These are phyloP conservation scores for Ochotona curzoniae DNA, from an alignment of 2,113 vertebrate species.

Conservation along the genomic window DNA sequence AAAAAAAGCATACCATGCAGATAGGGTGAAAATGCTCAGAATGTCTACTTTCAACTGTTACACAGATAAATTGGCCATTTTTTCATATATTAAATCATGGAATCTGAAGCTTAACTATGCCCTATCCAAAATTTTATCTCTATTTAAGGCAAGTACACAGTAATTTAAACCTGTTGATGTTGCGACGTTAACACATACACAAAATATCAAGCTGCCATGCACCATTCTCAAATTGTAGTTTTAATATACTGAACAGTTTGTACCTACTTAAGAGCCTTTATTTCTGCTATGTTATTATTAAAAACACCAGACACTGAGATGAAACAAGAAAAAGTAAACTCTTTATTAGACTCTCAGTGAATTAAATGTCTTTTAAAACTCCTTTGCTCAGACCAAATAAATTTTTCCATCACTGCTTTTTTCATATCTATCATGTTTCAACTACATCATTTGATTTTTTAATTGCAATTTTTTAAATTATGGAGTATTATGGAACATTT, in stretches of 20 bases:
- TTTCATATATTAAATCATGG: background rate
- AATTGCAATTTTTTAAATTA: too few species aligned
- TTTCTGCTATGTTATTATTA: slow-evolving; percentile 37
- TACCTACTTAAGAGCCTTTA: slow-evolving; percentile 43
- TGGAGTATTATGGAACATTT: too few species aligned
- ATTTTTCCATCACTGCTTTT: slow-evolving; percentile 21
- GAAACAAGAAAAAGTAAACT: background rate
- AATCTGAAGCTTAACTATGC: background rate
- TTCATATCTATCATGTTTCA: background rate
- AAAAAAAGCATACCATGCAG: background rate
- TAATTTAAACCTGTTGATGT: slow-evolving; percentile 3
- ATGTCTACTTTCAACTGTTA: slow-evolving; percentile 5
- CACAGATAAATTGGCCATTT: background rate
- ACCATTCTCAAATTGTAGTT: background rate
- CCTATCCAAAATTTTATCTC: slow-evolving; percentile 7
- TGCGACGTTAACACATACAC: background rate
- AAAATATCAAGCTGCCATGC: background rate
- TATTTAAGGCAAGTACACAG: background rate
- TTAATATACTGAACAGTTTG: slow-evolving; percentile 31
- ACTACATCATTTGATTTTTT: too few species aligned
- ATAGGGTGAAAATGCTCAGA: background rate
- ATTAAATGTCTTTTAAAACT: slow-evolving; percentile 56
- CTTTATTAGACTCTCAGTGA: slow-evolving; percentile 38
- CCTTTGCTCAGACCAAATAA: background rate
- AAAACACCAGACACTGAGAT: background rate